These are phyloP conservation scores for Agrenia bidenticulata DNA, from an alignment of 2,888 invertebrate species.

Conservation along the genomic window DNA sequence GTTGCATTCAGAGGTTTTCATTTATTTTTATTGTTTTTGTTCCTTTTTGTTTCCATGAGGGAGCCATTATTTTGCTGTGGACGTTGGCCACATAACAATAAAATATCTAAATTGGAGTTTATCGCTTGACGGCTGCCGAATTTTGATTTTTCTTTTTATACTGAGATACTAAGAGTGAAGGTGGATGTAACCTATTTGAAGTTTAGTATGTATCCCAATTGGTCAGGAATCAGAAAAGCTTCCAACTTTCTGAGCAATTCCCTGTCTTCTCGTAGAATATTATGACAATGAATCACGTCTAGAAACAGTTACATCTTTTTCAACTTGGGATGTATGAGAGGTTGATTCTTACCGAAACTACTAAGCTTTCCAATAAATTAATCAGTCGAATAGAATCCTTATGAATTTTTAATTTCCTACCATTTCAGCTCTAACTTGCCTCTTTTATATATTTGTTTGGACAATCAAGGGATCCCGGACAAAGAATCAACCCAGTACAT, in stretches of 20 bases:
- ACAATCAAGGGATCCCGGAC: no score
- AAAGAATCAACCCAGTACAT: no score
- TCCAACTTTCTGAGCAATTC: background rate
- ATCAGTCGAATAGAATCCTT: conserved; percentile 2
- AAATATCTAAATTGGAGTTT: conserved; percentile 50
- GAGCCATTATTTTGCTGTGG: conserved; percentile 48
- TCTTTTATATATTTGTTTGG: background rate
- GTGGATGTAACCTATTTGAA: background rate
- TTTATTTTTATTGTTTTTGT: conserved; percentile 49
- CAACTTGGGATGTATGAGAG: background rate
- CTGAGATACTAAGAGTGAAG: background rate
- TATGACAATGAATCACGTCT: conserved; percentile 10
- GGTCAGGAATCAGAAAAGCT: background rate
- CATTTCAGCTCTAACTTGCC: background rate
- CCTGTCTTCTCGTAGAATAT: background rate
- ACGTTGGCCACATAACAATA: conserved; percentile 51
- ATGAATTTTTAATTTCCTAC: background rate
- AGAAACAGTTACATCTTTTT: background rate
- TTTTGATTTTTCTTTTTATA: conserved; percentile 45
- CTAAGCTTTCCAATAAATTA: background rate
- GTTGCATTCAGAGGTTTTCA: conserved; percentile 38
- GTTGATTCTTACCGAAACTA: no score
- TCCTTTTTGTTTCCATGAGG: conserved; percentile 40
- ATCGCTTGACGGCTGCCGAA: conserved; percentile 47
- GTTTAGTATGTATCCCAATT: background rate